A percentile compares a stretch with the other conserved stretches of the same genome.
Conservation (phyloP, 2,888 invertebrate genomes). For the Caenorhabditis sinica region DNA sequence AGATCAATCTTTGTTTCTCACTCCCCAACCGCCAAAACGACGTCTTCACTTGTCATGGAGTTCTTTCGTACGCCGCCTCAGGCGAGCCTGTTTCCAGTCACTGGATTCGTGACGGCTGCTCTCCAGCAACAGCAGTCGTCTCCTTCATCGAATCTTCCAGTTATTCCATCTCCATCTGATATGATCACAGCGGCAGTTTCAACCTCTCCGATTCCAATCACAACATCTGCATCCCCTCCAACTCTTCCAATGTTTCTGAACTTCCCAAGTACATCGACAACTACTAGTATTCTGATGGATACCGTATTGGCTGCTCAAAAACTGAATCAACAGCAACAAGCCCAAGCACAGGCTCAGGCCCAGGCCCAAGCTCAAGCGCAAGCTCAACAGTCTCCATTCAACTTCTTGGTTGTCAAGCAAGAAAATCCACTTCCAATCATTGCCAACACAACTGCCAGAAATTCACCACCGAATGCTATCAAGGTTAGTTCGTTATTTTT, state of each 20-base stretch:
- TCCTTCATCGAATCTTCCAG: constrained; percentile 41
- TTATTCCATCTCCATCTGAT: constrained; percentile 49
- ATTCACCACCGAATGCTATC: constrained; percentile 37
- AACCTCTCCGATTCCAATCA: constrained; percentile 45
- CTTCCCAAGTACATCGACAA: constrained; percentile 63
- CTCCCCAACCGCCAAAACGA: constrained; percentile 13
- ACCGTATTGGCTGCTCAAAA: constrained; percentile 64
- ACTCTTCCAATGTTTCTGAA: constrained; percentile 42
- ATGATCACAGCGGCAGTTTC: constrained; percentile 9
- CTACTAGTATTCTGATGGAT: constrained; percentile 64
- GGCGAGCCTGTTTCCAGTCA: constrained; percentile 45
- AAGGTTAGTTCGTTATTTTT: constrained; percentile 55
- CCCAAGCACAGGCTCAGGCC: neutral
- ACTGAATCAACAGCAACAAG: constrained; percentile 54
- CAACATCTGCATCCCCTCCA: constrained; percentile 48
- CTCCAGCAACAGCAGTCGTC: constrained; percentile 53
- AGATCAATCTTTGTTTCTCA: constrained; percentile 25
- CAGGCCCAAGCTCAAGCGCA: neutral
- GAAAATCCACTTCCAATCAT: constrained; percentile 9
- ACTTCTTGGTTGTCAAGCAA: constrained; percentile 32
- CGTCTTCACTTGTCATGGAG: constrained; percentile 42
- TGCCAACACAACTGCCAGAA: neutral
- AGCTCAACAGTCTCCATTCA: neutral
- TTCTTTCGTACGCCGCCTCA: constrained; percentile 55
- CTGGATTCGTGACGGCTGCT: constrained; percentile 32